phyloP scores from a whole-genome alignment of 2,888 invertebrate genomes.

The Eremobia ochroleuca region DNA sequence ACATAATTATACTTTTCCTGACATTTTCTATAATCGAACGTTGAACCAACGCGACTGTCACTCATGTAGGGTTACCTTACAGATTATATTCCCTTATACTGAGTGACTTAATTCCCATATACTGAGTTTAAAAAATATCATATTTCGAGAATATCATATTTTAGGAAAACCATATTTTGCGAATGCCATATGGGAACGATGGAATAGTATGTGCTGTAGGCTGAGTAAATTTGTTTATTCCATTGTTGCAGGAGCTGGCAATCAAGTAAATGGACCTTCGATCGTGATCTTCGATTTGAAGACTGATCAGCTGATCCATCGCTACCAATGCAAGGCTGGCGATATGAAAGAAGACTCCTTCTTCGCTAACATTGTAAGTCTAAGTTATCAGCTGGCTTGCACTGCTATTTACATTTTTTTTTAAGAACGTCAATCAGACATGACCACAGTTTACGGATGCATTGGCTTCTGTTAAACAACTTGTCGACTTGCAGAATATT shows the following conservation, averaged over 20 bases:
- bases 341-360: conserved; percentile 94
- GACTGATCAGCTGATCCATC: conserved; percentile 93
- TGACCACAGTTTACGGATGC: background rate
- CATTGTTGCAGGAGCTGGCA: conserved; percentile 79
- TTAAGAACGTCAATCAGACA: background rate
- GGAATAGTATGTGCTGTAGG: background rate
- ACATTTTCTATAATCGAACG: conserved; percentile 30
- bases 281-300: conserved; percentile 94
- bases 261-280: conserved; percentile 92
- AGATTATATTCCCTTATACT: background rate
- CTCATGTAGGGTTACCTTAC: background rate
- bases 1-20: conserved; percentile 30
- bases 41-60: conserved; percentile 23
- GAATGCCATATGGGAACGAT: background rate
- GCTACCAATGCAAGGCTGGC: conserved; percentile 92
- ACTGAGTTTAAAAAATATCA: too few species aligned
- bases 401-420: too few species aligned
- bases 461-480: background rate
- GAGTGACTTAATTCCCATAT: too few species aligned
- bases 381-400: too few species aligned
- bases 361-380: conserved; percentile 95
- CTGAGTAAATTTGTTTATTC: background rate
- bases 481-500: background rate
- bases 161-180: background rate
- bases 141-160: background rate